Conservation (phyloP, 2,888 invertebrate genomes). For the Gymnosoma rotundatum region DNA sequence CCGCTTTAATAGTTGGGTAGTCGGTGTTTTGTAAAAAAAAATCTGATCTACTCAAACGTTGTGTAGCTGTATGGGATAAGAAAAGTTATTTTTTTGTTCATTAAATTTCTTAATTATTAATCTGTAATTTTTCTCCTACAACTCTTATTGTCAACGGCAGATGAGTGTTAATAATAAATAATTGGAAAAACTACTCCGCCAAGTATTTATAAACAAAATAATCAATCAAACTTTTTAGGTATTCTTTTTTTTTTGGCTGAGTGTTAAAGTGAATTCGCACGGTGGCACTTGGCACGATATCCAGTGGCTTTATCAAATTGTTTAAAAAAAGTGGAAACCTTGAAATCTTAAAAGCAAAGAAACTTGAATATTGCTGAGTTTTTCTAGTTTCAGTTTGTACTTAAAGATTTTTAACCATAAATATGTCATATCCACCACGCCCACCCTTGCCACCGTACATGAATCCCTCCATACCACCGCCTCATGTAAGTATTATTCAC, state of each 20-base stretch:
- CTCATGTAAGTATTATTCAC: constrained; percentile 78
- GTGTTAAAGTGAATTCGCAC: constrained; percentile 31
- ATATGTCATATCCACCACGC: constrained; percentile 96
- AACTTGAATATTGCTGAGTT: constrained; percentile 7
- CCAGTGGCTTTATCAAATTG: constrained; percentile 9
- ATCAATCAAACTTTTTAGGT: constrained; percentile 21
- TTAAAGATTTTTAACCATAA: constrained; percentile 14
- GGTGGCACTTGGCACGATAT: constrained; percentile 51
- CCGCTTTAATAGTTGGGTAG: constrained; percentile 51
- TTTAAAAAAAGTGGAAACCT: background rate
- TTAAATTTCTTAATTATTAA: constrained; percentile 15
- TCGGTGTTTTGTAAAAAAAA: constrained; percentile 49
- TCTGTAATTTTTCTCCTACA: background rate
- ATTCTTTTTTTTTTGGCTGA: constrained; percentile 5
- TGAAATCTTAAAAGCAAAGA: background rate
- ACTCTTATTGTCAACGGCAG: constrained; percentile 7
- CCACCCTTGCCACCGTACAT: constrained; percentile 90
- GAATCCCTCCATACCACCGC: constrained; percentile 88
- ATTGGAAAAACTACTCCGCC: constrained; percentile 3
- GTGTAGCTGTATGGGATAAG: constrained; percentile 37
- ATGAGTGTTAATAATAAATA: constrained; percentile 25
- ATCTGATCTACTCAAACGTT: constrained; percentile 59
- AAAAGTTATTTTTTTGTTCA: constrained; percentile 26
- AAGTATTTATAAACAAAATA: constrained; percentile 19
- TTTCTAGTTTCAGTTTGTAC: constrained; percentile 30